These are phyloP conservation scores for Bombylius major DNA, from an alignment of 2,888 invertebrate species.

Conservation along the genomic window DNA sequence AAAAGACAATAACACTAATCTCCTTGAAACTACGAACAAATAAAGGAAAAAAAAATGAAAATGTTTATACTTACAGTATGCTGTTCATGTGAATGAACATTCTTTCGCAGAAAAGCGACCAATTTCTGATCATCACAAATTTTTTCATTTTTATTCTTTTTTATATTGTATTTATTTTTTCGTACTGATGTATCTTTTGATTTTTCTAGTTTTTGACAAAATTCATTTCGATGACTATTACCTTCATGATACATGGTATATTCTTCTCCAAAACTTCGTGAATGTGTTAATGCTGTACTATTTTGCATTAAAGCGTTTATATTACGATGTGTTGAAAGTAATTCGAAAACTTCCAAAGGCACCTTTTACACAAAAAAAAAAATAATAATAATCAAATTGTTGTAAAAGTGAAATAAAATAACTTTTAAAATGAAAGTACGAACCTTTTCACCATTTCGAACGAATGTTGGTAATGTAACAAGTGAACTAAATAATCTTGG, in stretches of 20 bases:
- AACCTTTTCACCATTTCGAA: constrained; percentile 59
- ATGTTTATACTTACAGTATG: not conserved
- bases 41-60: not conserved
- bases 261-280: constrained; percentile 57
- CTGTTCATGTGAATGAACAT: constrained; percentile 4
- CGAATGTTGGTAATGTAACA: constrained; percentile 72
- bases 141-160: constrained; percentile 5
- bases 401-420: too few species aligned
- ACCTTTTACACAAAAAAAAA: constrained; percentile 24
- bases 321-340: constrained; percentile 54
- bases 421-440: too few species aligned
- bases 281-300: constrained; percentile 60
- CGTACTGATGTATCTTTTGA: not conserved
- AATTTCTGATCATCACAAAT: constrained; percentile 14
- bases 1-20: too few species aligned
- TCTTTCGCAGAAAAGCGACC: constrained; percentile 12
- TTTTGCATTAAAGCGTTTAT: constrained; percentile 62
- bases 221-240: not conserved
- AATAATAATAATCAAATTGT: not conserved
- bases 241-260: constrained; percentile 18
- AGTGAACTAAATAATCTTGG: constrained; percentile 55
- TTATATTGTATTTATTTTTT: not conserved
- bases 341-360: constrained; percentile 60
- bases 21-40: too few species aligned
- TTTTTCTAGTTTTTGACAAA: constrained; percentile 3